A percentile compares a stretch with the other conserved stretches of the same genome.
These are phyloP conservation scores for Phthorimaea operculella DNA, from an alignment of 1,140 invertebrate species.

Conservation along the genomic window DNA sequence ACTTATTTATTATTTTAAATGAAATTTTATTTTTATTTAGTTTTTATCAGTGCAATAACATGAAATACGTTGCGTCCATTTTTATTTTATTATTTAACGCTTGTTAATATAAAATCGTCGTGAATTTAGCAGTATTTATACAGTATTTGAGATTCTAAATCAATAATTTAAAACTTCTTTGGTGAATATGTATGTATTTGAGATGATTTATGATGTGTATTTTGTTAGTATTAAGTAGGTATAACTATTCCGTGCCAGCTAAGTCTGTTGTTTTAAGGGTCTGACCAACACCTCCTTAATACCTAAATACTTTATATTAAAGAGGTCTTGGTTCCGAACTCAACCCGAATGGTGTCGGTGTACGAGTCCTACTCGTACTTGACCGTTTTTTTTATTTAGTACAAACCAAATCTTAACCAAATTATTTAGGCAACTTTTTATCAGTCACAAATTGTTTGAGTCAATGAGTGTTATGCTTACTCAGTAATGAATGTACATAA, in stretches of 20 bases:
- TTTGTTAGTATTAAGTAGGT: slow-evolving; percentile 26
- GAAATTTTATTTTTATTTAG: slow-evolving; percentile 21
- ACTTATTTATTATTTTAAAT: slow-evolving; percentile 17
- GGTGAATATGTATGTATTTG: no score
- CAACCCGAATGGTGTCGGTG: no score
- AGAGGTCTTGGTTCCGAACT: no score
- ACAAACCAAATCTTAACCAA: slow-evolving; percentile 47
- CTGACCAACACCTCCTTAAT: slow-evolving; percentile 1
- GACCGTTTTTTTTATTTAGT: slow-evolving; percentile 25
- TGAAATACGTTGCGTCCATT: slow-evolving; percentile 62
- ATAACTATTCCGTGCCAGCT: slow-evolving; percentile 38
- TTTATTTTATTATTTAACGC: slow-evolving; percentile 36
- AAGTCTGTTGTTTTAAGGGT: slow-evolving; percentile 27
- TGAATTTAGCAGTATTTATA: slow-evolving; percentile 53
- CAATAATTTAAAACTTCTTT: background rate
- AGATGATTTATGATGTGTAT: slow-evolving; percentile 16
- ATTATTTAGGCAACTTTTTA: slow-evolving; percentile 42
- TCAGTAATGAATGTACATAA: background rate
- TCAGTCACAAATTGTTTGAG: slow-evolving; percentile 43
- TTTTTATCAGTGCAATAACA: slow-evolving; percentile 48
- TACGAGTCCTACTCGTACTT: no score
- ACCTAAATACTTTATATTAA: background rate
- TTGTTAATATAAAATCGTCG: slow-evolving; percentile 38
- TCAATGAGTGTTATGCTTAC: slow-evolving; percentile 14
- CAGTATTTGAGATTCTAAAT: slow-evolving; percentile 45